A percentile compares a stretch with the other conserved stretches of the same genome.
Conservation (phyloP, 2,113 vertebrate species). For the Athene noctua region DNA sequence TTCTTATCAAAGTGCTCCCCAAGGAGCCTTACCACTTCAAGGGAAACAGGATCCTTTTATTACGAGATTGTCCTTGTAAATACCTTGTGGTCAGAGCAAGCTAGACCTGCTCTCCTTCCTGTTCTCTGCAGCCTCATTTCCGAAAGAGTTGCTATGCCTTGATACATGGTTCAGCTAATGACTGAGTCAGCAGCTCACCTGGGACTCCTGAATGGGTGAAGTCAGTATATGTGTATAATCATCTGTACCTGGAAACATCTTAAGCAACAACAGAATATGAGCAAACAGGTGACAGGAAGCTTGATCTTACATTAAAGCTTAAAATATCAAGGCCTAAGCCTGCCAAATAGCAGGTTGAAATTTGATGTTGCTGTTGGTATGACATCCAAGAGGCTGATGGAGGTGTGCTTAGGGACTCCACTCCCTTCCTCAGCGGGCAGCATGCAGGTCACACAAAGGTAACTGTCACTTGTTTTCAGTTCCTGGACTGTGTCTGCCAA, state of each 20-base stretch:
- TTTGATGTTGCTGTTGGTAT: neutral
- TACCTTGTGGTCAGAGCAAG: neutral
- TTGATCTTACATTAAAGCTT: neutral
- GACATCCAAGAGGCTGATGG: neutral
- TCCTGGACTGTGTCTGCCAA: neutral
- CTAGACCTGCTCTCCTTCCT: neutral
- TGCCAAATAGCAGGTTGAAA: neutral
- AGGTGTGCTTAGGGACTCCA: neutral
- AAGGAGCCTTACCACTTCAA: neutral
- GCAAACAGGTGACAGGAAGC: neutral
- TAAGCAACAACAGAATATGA: neutral
- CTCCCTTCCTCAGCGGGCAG: neutral
- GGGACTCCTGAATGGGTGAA: neutral
- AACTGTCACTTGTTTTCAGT: neutral
- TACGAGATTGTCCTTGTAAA: neutral
- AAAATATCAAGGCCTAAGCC: neutral
- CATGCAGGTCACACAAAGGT: neutral
- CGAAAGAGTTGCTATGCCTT: neutral
- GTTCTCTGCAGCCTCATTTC: neutral
- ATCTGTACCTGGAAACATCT: neutral
- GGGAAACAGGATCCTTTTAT: neutral
- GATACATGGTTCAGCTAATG: neutral
- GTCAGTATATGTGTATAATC: neutral
- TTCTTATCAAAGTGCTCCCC: neutral
- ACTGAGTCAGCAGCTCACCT: neutral